A percentile compares a stretch with the other conserved stretches of the same genome.
phyloP scores from a whole-genome alignment of 2,113 vertebrate species.

The Spheniscus mendiculus region DNA sequence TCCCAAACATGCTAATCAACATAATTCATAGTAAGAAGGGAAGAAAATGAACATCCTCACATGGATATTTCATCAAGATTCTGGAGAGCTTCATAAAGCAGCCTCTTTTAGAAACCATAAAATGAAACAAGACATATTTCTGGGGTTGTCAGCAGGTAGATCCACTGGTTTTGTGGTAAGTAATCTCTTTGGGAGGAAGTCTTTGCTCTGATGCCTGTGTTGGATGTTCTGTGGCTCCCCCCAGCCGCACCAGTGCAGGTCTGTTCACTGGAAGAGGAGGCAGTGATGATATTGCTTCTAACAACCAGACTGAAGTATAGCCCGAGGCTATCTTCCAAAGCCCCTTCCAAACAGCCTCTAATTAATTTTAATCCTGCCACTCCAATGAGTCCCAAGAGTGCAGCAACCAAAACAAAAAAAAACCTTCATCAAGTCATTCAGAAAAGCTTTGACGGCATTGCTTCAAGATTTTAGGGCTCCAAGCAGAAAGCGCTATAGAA shows the following conservation, averaged over 20 bases:
- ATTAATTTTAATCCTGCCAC: constrained; percentile 87
- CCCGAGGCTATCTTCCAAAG: constrained; percentile 80
- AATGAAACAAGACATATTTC: constrained; percentile 82
- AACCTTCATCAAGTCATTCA: constrained; percentile 74
- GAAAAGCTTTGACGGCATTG: constrained; percentile 72
- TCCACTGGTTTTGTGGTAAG: constrained; percentile 78
- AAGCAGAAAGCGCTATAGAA: constrained; percentile 32
- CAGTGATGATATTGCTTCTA: constrained; percentile 79
- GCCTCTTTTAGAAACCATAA: constrained; percentile 72
- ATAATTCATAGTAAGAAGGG: constrained; percentile 44
- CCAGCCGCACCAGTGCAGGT: constrained; percentile 52
- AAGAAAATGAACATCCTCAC: neutral
- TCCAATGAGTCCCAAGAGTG: constrained; percentile 80
- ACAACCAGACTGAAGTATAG: constrained; percentile 79
- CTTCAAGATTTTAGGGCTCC: constrained; percentile 64
- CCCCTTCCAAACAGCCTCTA: constrained; percentile 83
- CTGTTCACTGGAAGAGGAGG: constrained; percentile 65
- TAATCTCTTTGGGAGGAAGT: constrained; percentile 82
- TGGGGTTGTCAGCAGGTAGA: constrained; percentile 80
- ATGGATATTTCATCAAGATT: constrained; percentile 65
- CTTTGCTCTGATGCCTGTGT: constrained; percentile 79
- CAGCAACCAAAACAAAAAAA: constrained; percentile 76
- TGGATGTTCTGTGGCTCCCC: constrained; percentile 68
- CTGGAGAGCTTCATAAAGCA: constrained; percentile 56
- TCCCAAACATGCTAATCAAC: constrained; percentile 28